phyloP scores from a whole-genome alignment of 2,888 invertebrate genomes.

The Sphaerophoria rueppellii region DNA sequence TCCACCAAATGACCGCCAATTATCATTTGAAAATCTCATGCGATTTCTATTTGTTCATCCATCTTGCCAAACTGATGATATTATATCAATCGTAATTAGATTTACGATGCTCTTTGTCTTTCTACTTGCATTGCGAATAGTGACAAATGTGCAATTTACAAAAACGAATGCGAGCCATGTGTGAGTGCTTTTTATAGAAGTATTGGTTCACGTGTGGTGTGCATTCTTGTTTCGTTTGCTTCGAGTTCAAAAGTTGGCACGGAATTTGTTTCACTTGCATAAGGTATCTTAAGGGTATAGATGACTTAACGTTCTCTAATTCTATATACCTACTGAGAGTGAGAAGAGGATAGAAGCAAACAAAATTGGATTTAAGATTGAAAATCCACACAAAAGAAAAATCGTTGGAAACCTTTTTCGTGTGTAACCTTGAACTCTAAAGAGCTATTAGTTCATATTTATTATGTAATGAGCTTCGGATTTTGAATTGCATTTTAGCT shows the following conservation, averaged over 20 bases:
- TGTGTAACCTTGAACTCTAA: too few species aligned
- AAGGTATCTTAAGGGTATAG: constrained; percentile 13
- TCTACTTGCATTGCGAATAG: constrained; percentile 1
- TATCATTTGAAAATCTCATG: constrained; percentile 21
- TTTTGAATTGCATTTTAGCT: too few species aligned
- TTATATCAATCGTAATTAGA: constrained; percentile 61
- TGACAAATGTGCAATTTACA: constrained; percentile 44
- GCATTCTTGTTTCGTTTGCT: background rate
- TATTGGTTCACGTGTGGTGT: background rate
- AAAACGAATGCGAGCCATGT: background rate
- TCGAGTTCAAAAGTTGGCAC: constrained; percentile 9
- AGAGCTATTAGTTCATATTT: too few species aligned
- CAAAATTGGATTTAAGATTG: constrained; percentile 16
- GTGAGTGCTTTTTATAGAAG: background rate
- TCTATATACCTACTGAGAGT: background rate
- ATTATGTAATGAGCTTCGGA: too few species aligned
- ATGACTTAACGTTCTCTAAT: background rate
- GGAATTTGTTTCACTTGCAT: constrained; percentile 32
- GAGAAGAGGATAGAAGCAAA: constrained; percentile 2
- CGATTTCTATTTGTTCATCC: background rate
- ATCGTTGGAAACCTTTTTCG: too few species aligned
- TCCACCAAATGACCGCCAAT: constrained; percentile 27
- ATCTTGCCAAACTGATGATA: constrained; percentile 29
- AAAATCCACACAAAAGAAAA: background rate
- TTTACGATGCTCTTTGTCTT: constrained; percentile 44